Base-by-base conservation (phyloP, 2,888 invertebrate genomes). In the Drosophila nr. perissopoda region DNA sequence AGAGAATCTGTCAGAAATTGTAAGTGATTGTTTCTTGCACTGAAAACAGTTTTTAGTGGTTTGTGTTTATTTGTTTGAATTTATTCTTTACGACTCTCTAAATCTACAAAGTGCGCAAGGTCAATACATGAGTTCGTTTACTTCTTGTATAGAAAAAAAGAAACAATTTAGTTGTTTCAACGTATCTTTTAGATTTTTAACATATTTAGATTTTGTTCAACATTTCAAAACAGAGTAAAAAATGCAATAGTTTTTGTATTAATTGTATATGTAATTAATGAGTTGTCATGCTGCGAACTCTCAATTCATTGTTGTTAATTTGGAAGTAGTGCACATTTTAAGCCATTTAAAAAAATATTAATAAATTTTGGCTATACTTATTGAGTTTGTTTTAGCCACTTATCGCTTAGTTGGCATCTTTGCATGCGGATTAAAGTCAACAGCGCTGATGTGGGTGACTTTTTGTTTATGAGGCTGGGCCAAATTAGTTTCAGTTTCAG, bases 381-480 rank as follows among this genome's bases (percentile, higher is more conserved):
- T 62, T 25, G 13, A 60, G 21, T 36, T 6, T 27, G 38, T 21
- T 68, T 34, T 18, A 16, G 18, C n/a, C 25, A 6, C 13, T 59
- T 64, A 72, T 76, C 80, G n/a, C 16, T 33, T 16, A 31, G 45
- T 11, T 60, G 60, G 52, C 54, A 69, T 72, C 76, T 42, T 48
- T 45, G 61, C 34, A 51, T 29, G 34, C 34, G 53, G 52, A 57
- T 75, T 74, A 60, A 58, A 40, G 31, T 42, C 53, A 49, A 59
- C 40, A 60, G 31, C n/a, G 38, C 10, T 25, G 7, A 29, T 65
- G 88, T 80, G 77, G 86, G 81, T 69, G 83, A 65, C 59, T 29
- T 29, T 81, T 80, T 81, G 21, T 73, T 83, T 83, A 78, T 82
- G 84, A 79, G 79, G n/a, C 53, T 75, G 69, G 73, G 70, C 83